Percentiles rank a stretch among this genome's conserved stretches.
Conservation (phyloP, 2,888 invertebrate genomes). For the Lordiphosa andalusiaca region DNA sequence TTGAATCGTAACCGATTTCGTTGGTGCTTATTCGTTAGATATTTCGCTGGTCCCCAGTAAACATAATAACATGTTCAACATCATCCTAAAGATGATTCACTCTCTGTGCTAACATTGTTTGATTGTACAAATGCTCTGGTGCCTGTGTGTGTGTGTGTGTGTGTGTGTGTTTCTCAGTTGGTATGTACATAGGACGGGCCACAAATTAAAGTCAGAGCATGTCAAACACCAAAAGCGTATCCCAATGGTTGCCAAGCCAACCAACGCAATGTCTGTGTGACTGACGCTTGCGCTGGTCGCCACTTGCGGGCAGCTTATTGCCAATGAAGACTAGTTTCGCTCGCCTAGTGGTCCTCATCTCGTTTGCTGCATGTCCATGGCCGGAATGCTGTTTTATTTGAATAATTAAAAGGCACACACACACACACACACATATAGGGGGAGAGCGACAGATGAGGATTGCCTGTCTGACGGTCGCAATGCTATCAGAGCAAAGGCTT, state of each 20-base stretch:
- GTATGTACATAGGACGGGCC: slow-evolving; percentile 14
- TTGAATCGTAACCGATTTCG: too few species aligned
- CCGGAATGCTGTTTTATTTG: slow-evolving; percentile 64
- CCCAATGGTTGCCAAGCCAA: slow-evolving; percentile 37
- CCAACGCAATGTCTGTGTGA: slow-evolving; percentile 17
- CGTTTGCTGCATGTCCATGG: slow-evolving; percentile 18
- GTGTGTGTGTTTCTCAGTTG: not conserved
- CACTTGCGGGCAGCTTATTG: slow-evolving; percentile 27
- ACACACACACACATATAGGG: slow-evolving; percentile 9
- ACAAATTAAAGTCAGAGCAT: slow-evolving; percentile 50
- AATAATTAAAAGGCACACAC: slow-evolving; percentile 62
- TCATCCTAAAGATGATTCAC: too few species aligned
- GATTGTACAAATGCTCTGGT: not conserved
- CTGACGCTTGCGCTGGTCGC: not conserved
- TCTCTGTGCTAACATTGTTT: too few species aligned
- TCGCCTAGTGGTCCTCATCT: slow-evolving; percentile 3
- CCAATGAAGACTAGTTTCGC: slow-evolving; percentile 19
- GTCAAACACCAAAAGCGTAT: slow-evolving; percentile 44
- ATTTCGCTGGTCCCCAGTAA: too few species aligned
- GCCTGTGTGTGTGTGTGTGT: slow-evolving; percentile 14
- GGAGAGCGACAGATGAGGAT: slow-evolving; percentile 10
- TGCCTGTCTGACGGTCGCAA: slow-evolving; percentile 23
- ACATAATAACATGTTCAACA: too few species aligned
- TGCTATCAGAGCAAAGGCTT: slow-evolving; percentile 47
- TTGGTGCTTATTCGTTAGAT: too few species aligned